These are phyloP conservation scores for Caenorhabditis briggsae DNA, from an alignment of 1,140 invertebrate species.

Conservation along the genomic window DNA sequence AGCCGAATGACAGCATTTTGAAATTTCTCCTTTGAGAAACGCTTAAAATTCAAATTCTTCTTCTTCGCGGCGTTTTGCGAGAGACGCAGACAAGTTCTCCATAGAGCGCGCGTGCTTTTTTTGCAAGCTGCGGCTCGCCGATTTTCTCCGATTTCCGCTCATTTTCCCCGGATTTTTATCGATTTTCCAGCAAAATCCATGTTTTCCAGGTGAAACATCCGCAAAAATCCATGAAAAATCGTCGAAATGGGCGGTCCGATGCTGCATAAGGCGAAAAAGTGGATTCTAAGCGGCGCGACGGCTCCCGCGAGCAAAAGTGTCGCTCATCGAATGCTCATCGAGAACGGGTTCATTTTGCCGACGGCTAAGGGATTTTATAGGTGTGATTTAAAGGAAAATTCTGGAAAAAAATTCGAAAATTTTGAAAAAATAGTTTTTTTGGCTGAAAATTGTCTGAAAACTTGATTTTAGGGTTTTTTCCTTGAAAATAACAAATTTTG, in stretches of 20 bases:
- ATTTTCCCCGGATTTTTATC: background rate
- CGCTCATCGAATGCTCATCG: conserved; percentile 45
- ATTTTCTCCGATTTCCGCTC: too few species aligned
- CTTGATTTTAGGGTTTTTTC: background rate
- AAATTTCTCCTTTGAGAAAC: too few species aligned
- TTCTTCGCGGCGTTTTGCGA: too few species aligned
- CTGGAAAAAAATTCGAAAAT: background rate
- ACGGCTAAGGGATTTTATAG: conserved; percentile 53
- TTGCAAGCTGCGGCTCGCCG: too few species aligned
- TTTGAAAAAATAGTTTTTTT: background rate
- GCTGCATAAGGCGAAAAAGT: conserved; percentile 47
- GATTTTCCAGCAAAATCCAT: background rate
- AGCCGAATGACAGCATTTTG: too few species aligned
- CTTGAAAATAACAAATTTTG: background rate
- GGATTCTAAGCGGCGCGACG: conserved; percentile 42
- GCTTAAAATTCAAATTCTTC: too few species aligned
- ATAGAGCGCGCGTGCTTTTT: too few species aligned
- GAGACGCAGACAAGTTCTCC: too few species aligned
- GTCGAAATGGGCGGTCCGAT: background rate
- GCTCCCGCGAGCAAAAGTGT: conserved; percentile 48
- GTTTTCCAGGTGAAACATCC: background rate
- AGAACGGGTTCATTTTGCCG: conserved; percentile 59
- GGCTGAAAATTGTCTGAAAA: background rate
- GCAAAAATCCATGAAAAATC: too few species aligned
- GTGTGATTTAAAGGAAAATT: conserved; percentile 11